Evolutionary conservation across 2,113 vertebrate genomes (phyloP).

Genomic region (Orycteropus afer): DNA sequence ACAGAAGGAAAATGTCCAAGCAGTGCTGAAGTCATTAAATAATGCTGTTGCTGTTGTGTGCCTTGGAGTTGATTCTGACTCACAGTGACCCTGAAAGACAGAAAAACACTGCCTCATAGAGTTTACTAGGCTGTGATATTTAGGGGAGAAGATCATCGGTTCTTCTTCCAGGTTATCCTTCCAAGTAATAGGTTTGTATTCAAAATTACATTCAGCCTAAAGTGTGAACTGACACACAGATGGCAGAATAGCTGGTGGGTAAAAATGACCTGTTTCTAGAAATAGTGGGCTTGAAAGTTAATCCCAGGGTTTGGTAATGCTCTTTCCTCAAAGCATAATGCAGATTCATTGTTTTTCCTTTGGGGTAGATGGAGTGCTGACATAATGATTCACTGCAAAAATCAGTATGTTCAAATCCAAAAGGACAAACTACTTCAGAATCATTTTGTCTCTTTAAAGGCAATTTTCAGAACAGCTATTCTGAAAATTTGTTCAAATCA

Average conservation of each 20-base stretch:
- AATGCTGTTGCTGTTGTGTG: too few relatives aligned
- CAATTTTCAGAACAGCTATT: slow-evolving; percentile 44
- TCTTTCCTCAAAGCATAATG: slow-evolving; percentile 72
- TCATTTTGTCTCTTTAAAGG: slow-evolving; percentile 57
- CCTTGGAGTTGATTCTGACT: too few relatives aligned
- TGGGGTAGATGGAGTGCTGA: slow-evolving; percentile 73
- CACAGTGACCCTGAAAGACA: too few relatives aligned
- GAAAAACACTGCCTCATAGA: too few relatives aligned
- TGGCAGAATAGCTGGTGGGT: slow-evolving; percentile 66
- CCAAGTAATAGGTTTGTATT: background rate
- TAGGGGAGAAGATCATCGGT: too few relatives aligned
- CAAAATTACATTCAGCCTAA: slow-evolving; percentile 59
- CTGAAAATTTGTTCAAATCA: slow-evolving; percentile 53
- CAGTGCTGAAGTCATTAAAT: too few relatives aligned
- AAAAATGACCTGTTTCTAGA: slow-evolving; percentile 76
- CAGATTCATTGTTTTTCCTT: slow-evolving; percentile 69
- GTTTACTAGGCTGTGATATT: too few relatives aligned
- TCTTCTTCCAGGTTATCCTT: too few relatives aligned
- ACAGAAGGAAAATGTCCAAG: too few relatives aligned
- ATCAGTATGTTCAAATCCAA: slow-evolving; percentile 69
- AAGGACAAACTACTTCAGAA: slow-evolving; percentile 70
- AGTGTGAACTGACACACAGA: background rate
- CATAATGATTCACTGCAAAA: slow-evolving; percentile 63
- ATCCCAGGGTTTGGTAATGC: slow-evolving; percentile 58
- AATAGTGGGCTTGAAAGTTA: slow-evolving; percentile 75